phyloP scores from a whole-genome alignment of 2,888 invertebrate genomes.

The Thera obeliscata region DNA sequence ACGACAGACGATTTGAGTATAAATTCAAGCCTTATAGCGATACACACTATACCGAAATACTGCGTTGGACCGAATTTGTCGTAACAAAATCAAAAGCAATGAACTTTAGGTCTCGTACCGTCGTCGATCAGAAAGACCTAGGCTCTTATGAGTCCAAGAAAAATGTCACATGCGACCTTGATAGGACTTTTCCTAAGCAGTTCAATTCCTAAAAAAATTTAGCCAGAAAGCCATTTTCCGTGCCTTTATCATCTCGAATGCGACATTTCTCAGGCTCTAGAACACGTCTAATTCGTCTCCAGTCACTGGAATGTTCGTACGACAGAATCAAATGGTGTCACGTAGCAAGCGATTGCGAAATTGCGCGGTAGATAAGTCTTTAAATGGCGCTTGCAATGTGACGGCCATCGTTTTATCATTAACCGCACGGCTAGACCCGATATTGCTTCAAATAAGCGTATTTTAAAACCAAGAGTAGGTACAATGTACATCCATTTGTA shows the following conservation, averaged over 20 bases:
- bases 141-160: constrained; percentile 3
- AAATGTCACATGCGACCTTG: constrained; percentile 3
- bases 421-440: constrained; percentile 67
- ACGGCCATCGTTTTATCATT: constrained; percentile 21
- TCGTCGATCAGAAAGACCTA: constrained; percentile 27
- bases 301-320: constrained; percentile 77
- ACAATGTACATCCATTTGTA: constrained; percentile 73
- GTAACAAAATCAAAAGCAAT: constrained; percentile 30
- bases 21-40: constrained; percentile 58
- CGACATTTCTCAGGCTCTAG: constrained; percentile 18
- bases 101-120: constrained; percentile 33
- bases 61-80: constrained; percentile 34
- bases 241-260: constrained; percentile 8
- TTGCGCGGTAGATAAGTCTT: neutral
- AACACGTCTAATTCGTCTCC: constrained; percentile 12
- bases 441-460: constrained; percentile 42
- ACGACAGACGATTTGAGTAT: constrained; percentile 66
- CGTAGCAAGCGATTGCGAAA: constrained; percentile 3
- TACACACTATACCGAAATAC: constrained; percentile 51
- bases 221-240: too few species aligned
- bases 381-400: constrained; percentile 2
- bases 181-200: neutral
- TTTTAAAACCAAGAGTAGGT: constrained; percentile 57
- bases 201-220: too few species aligned
- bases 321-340: constrained; percentile 42